Percentiles rank a stretch among this genome's conserved stretches.
These are phyloP conservation scores for Apodemus agrarius DNA, from an alignment of 2,797 vertebrate genomes.

Conservation along the genomic window DNA sequence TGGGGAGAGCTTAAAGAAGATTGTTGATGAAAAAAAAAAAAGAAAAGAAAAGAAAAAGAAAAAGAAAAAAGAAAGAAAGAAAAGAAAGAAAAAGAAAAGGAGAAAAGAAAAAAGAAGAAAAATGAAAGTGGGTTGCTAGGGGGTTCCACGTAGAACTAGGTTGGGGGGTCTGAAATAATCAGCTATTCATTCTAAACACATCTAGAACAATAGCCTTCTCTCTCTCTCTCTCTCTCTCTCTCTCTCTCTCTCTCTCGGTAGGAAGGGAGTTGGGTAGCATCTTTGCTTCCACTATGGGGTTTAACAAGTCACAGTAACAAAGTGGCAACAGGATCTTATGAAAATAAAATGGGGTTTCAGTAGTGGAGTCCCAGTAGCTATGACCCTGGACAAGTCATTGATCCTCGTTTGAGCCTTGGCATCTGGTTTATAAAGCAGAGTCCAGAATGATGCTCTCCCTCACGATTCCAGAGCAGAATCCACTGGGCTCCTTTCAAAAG, in stretches of 20 bases:
- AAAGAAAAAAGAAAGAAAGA: rapidly evolving
- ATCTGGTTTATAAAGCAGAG: conserved; percentile 40
- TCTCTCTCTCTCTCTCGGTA: background rate
- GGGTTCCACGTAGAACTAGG: background rate
- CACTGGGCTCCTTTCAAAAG: background rate
- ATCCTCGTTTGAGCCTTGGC: conserved; percentile 31
- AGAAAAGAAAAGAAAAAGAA: rapidly evolving
- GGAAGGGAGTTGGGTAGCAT: background rate
- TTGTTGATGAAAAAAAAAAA: background rate
- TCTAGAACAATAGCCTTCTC: background rate
- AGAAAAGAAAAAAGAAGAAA: rapidly evolving
- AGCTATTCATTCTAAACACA: conserved; percentile 12
- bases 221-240: too few relatives aligned
- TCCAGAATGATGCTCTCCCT: conserved; percentile 16
- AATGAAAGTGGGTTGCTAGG: background rate
- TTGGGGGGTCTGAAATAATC: conserved; percentile 4
- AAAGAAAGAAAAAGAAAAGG: rapidly evolving
- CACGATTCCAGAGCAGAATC: background rate
- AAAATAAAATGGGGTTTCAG: conserved; percentile 42
- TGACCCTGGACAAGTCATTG: conserved; percentile 50
- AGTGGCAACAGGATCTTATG: background rate
- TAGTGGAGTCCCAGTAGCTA: conserved; percentile 31
- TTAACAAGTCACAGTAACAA: conserved; percentile 48
- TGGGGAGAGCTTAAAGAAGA: conserved; percentile 17
- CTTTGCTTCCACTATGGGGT: background rate